A percentile compares a stretch with the other conserved stretches of the same genome.
Conservation (phyloP, 2,888 invertebrate species). For the Lasioglossum figueresi region DNA sequence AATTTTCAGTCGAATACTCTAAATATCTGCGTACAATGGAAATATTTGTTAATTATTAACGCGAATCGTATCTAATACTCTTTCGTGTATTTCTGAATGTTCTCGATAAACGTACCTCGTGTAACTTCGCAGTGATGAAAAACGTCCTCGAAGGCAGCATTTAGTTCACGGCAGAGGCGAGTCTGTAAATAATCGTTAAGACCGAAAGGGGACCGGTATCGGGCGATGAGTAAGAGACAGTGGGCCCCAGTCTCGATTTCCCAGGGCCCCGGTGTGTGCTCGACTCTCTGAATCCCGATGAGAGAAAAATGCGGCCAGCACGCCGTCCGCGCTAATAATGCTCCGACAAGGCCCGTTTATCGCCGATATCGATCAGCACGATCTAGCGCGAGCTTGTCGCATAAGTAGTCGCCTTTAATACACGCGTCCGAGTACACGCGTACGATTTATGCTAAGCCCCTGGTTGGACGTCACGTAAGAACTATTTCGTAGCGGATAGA, state of each 20-base stretch:
- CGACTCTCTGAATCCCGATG: constrained; percentile 37
- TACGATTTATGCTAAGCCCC: constrained; percentile 31
- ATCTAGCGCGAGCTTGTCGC: constrained; percentile 52
- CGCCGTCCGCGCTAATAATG: constrained; percentile 51
- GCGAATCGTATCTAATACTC: not conserved
- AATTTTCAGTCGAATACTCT: not conserved
- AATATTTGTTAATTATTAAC: not conserved
- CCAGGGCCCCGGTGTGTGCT: constrained; percentile 27
- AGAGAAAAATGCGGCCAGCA: constrained; percentile 35
- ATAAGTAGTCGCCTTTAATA: constrained; percentile 40
- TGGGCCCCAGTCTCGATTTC: constrained; percentile 20
- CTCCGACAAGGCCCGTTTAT: constrained; percentile 43
- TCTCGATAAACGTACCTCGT: too few relatives aligned
- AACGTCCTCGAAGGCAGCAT: not conserved
- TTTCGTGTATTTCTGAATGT: not conserved
- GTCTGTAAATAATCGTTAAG: not conserved
- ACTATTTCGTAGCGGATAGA: constrained; percentile 27
- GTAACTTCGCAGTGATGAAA: not conserved
- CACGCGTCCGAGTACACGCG: constrained; percentile 31
- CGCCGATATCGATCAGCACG: constrained; percentile 37
- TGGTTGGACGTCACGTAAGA: constrained; percentile 26
- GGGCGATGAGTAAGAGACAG: constrained; percentile 35
- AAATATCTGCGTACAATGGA: not conserved
- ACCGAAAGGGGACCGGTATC: constrained; percentile 9
- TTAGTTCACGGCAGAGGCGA: not conserved